Conservation (phyloP, 2,113 vertebrate genomes). For the Eurystomus gularis region DNA sequence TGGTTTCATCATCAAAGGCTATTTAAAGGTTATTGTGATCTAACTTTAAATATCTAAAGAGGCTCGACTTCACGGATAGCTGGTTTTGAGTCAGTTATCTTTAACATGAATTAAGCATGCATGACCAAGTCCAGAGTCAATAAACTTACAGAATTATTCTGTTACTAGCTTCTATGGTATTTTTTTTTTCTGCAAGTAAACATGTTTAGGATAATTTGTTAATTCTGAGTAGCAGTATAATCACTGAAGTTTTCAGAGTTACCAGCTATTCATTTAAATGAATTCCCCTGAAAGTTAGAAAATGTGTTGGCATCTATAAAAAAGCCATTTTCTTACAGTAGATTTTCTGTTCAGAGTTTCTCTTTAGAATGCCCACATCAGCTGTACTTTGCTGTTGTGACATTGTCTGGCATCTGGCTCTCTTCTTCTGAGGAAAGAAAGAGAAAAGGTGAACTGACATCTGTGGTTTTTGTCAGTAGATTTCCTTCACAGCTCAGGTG, state of each 20-base stretch:
- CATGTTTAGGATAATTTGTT: rapidly evolving
- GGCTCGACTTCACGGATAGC: background rate
- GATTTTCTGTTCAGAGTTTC: background rate
- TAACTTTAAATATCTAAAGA: too few relatives aligned
- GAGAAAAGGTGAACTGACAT: too few relatives aligned
- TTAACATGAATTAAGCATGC: background rate
- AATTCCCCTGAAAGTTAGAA: background rate
- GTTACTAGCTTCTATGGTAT: background rate
- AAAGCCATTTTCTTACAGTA: rapidly evolving
- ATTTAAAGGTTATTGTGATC: rapidly evolving
- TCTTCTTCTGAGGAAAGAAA: background rate
- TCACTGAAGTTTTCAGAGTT: background rate
- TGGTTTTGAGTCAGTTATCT: background rate
- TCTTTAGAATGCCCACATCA: background rate
- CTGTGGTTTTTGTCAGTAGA: rapidly evolving
- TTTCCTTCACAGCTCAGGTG: background rate
- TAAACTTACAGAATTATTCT: background rate
- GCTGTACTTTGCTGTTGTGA: background rate
- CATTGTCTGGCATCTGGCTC: background rate
- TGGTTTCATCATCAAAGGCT: background rate
- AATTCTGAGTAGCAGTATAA: background rate
- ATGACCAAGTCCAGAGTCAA: background rate
- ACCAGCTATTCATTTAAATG: background rate
- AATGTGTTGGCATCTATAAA: background rate
- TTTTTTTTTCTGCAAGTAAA: background rate